Percentiles rank a stretch among this genome's conserved stretches.
Evolutionary conservation across 1,140 invertebrate genomes (phyloP).

Genomic region (Notospermus geniculatus): DNA sequence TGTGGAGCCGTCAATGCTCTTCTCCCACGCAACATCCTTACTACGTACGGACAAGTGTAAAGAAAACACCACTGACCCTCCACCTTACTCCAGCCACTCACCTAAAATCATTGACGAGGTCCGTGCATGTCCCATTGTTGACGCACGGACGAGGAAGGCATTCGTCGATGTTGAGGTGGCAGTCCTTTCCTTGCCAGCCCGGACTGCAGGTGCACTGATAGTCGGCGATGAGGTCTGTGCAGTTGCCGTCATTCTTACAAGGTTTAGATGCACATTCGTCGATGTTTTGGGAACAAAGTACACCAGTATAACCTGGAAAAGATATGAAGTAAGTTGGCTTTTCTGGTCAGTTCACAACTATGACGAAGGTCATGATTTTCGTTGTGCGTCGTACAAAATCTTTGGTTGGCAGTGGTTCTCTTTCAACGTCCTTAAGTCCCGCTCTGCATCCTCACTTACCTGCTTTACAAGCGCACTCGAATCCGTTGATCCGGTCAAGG

Average conservation of each 20-base stretch:
- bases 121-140: constrained; percentile 27
- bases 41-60: too few relatives aligned
- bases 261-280: constrained; percentile 87
- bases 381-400: too few relatives aligned
- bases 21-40: too few relatives aligned
- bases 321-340: too few relatives aligned
- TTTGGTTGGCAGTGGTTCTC: too few relatives aligned
- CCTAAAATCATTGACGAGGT: neutral
- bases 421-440: too few relatives aligned
- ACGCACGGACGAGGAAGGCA: constrained; percentile 34
- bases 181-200: constrained; percentile 26
- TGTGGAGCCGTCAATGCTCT: too few relatives aligned
- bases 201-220: constrained; percentile 23
- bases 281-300: constrained; percentile 72
- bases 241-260: constrained; percentile 86
- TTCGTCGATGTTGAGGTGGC: constrained; percentile 32
- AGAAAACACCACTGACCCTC: too few relatives aligned
- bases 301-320: constrained; percentile 80
- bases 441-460: too few relatives aligned
- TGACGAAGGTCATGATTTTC: too few relatives aligned
- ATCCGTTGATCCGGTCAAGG: neutral
- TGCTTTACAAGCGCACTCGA: constrained; percentile 76
- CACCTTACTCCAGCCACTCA: too few relatives aligned
- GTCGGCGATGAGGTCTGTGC: constrained; percentile 56
- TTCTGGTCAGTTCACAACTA: too few relatives aligned